phyloP scores from a whole-genome alignment of 2,888 invertebrate species.

The Scaptomyza tumidula region DNA sequence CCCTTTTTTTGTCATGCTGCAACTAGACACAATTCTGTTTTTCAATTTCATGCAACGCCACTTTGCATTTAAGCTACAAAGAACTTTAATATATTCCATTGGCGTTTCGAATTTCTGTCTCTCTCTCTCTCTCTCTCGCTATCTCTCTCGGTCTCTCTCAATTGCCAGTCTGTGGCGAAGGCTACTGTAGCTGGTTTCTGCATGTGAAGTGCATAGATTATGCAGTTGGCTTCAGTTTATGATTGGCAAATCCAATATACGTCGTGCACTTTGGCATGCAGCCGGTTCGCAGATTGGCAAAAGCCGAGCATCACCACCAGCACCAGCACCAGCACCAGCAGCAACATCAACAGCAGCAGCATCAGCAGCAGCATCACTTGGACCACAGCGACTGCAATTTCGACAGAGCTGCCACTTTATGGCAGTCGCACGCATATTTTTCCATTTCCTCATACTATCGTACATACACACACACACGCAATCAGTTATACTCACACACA shows the following conservation, averaged over 20 bases:
- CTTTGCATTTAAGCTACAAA: slow-evolving; percentile 51
- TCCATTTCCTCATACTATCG: slow-evolving; percentile 27
- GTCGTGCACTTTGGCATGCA: slow-evolving; percentile 75
- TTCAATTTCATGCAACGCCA: slow-evolving; percentile 63
- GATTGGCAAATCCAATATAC: slow-evolving; percentile 79
- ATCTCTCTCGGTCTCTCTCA: slow-evolving; percentile 2
- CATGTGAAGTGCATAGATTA: slow-evolving; percentile 76
- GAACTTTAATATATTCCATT: slow-evolving; percentile 61
- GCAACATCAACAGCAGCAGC: no score
- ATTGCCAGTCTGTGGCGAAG: slow-evolving; percentile 8
- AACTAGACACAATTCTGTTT: slow-evolving; percentile 34
- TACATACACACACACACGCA: slow-evolving; percentile 25
- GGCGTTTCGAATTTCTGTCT: slow-evolving; percentile 39
- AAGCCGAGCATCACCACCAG: slow-evolving; percentile 16
- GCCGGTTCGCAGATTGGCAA: slow-evolving; percentile 71
- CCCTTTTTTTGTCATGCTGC: slow-evolving; percentile 6
- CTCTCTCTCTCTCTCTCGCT: not conserved
- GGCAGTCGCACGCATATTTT: slow-evolving; percentile 78
- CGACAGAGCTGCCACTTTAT: slow-evolving; percentile 74
- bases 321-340: no score
- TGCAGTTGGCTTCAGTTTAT: slow-evolving; percentile 80
- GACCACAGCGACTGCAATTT: slow-evolving; percentile 58
- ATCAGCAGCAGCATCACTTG: slow-evolving; percentile 34
- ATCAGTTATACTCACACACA: slow-evolving; percentile 23
- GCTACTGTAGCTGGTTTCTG: slow-evolving; percentile 45